Conservation (phyloP, 2,797 vertebrate genomes). For the Channallabes apus region DNA sequence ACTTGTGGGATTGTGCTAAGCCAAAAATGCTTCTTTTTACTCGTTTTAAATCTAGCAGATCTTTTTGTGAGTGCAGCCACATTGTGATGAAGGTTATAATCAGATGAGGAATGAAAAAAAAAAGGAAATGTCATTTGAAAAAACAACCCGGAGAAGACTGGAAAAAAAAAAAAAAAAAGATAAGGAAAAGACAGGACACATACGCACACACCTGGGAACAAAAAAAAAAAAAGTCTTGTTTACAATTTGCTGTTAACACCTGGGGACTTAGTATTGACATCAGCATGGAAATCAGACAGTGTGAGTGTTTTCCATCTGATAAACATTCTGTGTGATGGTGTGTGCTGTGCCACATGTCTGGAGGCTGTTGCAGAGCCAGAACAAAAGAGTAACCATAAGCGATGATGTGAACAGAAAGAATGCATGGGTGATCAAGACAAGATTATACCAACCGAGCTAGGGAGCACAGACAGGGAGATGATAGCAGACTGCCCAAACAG, state of each 20-base stretch:
- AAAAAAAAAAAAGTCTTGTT: not conserved
- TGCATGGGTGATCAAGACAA: slow-evolving; percentile 30
- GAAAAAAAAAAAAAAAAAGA: slow-evolving; percentile 14
- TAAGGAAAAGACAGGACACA: not conserved
- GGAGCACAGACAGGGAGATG: slow-evolving; percentile 20
- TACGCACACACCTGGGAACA: not conserved
- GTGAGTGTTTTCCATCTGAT: slow-evolving; percentile 13
- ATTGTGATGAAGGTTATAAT: slow-evolving; percentile 15
- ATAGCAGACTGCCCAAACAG: slow-evolving; percentile 6
- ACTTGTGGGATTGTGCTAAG: not conserved
- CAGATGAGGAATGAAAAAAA: slow-evolving; percentile 13
- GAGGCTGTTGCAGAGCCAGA: slow-evolving; percentile 18
- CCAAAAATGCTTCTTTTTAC: not conserved
- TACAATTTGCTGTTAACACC: slow-evolving; percentile 14
- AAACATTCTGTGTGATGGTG: slow-evolving; percentile 10
- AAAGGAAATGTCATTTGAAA: not conserved
- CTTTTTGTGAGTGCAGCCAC: slow-evolving; percentile 28
- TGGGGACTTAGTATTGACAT: slow-evolving; percentile 1
- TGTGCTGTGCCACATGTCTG: slow-evolving; percentile 5
- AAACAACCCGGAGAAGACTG: slow-evolving; percentile 2
- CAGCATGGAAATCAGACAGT: slow-evolving; percentile 9
- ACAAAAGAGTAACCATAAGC: slow-evolving; percentile 35
- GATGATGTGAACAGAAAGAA: slow-evolving; percentile 8
- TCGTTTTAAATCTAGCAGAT: slow-evolving; percentile 8
- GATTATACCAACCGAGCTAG: slow-evolving; percentile 36